Conservation (phyloP, 2,888 invertebrate species). For the Adelognathus sp. region DNA sequence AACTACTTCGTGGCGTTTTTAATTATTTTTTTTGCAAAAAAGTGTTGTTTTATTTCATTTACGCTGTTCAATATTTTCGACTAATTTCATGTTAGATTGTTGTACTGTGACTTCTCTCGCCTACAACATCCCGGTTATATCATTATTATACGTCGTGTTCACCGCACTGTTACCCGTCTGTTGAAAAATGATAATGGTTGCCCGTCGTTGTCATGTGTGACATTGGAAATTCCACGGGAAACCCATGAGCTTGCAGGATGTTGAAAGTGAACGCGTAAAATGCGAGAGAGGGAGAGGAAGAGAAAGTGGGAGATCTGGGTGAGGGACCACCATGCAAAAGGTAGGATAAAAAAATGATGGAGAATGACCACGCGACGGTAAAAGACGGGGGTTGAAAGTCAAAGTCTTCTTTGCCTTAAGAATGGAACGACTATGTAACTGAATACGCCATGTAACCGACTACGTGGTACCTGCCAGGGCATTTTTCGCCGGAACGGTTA, state of each 20-base stretch:
- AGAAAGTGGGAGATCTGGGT: not conserved
- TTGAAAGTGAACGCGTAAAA: slow-evolving; percentile 7
- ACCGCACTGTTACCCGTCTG: not conserved
- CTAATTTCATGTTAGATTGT: not conserved
- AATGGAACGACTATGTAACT: not conserved
- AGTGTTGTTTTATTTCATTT: too few relatives aligned
- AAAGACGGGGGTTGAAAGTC: not conserved
- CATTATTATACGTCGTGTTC: not conserved
- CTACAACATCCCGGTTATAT: not conserved
- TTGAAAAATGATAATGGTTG: not conserved
- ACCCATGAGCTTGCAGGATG: not conserved
- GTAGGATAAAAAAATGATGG: not conserved
- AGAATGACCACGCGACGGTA: not conserved
- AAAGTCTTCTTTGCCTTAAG: not conserved
- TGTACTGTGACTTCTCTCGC: not conserved
- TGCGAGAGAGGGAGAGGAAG: not conserved
- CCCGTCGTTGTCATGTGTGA: slow-evolving; percentile 11
- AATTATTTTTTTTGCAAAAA: not conserved
- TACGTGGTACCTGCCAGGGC: not conserved
- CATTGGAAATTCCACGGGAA: slow-evolving; percentile 25
- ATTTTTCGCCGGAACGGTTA: not conserved
- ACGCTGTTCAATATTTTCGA: not conserved
- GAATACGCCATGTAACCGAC: not conserved
- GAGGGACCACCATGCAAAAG: not conserved
- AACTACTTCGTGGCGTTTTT: not conserved